These are phyloP conservation scores for Proterorhinus semilunaris DNA, from an alignment of 2,113 vertebrate genomes.

Conservation along the genomic window DNA sequence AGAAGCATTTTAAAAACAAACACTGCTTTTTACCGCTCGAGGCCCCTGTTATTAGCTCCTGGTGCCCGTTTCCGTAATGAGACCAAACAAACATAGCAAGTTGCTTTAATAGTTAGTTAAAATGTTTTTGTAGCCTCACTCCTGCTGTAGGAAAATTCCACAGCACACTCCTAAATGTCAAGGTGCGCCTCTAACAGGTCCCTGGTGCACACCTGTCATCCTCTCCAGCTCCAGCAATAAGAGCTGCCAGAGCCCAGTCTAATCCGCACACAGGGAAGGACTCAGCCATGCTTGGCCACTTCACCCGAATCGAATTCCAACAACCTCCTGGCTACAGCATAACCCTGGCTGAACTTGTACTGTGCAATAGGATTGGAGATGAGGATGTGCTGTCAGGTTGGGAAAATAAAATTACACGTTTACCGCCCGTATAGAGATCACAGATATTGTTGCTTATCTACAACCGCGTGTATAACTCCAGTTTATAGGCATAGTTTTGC, in stretches of 20 bases:
- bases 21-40: conserved; percentile 15
- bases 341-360: conserved; percentile 40
- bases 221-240: conserved; percentile 46
- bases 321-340: conserved; percentile 29
- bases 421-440: conserved; percentile 13
- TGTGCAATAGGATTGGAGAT: conserved; percentile 14
- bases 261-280: conserved; percentile 29
- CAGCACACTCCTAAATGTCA: conserved; percentile 49
- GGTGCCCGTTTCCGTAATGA: conserved; percentile 37
- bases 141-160: conserved; percentile 29
- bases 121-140: conserved; percentile 15
- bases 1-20: conserved; percentile 1
- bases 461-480: background rate
- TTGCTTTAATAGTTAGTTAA: conserved; percentile 26
- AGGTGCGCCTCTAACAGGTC: conserved; percentile 57
- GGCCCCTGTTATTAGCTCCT: conserved; percentile 24
- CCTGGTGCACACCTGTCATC: conserved; percentile 60
- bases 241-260: conserved; percentile 50
- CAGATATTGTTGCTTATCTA: background rate
- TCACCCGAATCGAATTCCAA: conserved; percentile 45
- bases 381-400: conserved; percentile 28
- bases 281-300: conserved; percentile 55
- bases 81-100: conserved; percentile 21
- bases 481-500: background rate
- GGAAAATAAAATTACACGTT: conserved; percentile 23